Evolutionary conservation across 2,888 invertebrate genomes (phyloP).

Genomic region (Dicranocentrus wangi): DNA sequence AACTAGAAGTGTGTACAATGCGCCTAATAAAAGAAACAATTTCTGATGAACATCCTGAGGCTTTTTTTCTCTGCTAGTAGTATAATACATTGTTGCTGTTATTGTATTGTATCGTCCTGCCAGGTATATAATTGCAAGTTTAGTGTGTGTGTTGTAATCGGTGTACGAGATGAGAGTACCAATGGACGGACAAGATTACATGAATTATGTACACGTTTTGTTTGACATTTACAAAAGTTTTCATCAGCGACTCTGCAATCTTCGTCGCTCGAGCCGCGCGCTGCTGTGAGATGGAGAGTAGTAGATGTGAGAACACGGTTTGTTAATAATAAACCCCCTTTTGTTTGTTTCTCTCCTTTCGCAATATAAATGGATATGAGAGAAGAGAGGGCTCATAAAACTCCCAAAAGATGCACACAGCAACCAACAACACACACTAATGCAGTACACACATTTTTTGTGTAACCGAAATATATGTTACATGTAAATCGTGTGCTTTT

Average conservation of each 20-base stretch:
- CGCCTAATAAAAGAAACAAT: conserved; percentile 19
- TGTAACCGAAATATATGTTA: no score
- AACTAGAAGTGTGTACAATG: not conserved
- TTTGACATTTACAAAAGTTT: conserved; percentile 42
- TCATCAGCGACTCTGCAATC: not conserved
- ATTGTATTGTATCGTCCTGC: not conserved
- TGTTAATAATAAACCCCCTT: no score
- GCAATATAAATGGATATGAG: no score
- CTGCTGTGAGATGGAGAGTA: no score
- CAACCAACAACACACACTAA: no score
- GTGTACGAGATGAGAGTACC: not conserved
- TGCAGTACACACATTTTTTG: no score
- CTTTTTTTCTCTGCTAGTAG: no score
- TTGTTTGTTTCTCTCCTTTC: not conserved
- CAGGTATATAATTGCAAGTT: not conserved
- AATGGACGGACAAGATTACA: conserved; percentile 1
- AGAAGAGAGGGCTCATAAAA: no score
- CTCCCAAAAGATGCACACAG: no score
- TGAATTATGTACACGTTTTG: conserved; percentile 41
- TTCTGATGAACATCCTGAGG: not conserved
- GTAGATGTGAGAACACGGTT: no score
- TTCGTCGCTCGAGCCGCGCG: no score
- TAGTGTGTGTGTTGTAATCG: not conserved
- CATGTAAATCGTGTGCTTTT: no score
- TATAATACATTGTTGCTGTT: not conserved